phyloP scores from a whole-genome alignment of 2,888 invertebrate genomes.

The Drosophila hawaiiensis region DNA sequence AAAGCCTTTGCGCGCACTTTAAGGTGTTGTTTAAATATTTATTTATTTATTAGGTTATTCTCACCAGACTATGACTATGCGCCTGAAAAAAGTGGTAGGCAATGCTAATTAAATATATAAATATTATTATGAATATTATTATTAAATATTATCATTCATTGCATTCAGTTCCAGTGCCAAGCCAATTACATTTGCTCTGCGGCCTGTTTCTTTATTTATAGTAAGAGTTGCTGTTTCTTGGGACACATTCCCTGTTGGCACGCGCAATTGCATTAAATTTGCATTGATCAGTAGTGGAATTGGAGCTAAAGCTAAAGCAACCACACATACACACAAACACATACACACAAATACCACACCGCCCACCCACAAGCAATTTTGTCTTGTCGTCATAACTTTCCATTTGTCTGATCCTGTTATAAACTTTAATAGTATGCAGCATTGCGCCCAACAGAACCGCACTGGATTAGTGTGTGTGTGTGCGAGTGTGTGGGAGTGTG shows the following conservation, averaged over 20 bases:
- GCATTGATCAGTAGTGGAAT: conserved; percentile 58
- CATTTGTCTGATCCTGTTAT: conserved; percentile 58
- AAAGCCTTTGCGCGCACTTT: conserved; percentile 40
- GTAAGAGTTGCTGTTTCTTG: conserved; percentile 15
- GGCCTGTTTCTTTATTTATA: conserved; percentile 3
- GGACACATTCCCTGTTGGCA: conserved; percentile 24
- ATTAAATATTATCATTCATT: background rate
- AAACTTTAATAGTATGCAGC: conserved; percentile 58
- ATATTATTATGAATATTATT: too few relatives aligned
- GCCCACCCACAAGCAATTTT: background rate
- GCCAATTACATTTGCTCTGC: conserved; percentile 57
- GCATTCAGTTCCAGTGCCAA: background rate
- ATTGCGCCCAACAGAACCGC: conserved; percentile 28
- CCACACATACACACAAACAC: background rate
- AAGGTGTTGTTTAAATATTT: conserved; percentile 43
- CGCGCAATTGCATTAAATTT: conserved; percentile 64
- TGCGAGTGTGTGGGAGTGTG: background rate
- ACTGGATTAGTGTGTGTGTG: conserved; percentile 42
- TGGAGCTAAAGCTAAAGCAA: conserved; percentile 11
- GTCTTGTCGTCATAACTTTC: conserved; percentile 49
- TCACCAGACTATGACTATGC: background rate
- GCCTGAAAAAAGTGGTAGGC: background rate
- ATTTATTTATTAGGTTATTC: conserved; percentile 19
- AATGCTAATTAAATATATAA: background rate
- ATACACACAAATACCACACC: background rate